A percentile compares a stretch with the other conserved stretches of the same genome.
phyloP scores from a whole-genome alignment of 2,797 vertebrate genomes.

The Paratrypauchen microcephalus region DNA sequence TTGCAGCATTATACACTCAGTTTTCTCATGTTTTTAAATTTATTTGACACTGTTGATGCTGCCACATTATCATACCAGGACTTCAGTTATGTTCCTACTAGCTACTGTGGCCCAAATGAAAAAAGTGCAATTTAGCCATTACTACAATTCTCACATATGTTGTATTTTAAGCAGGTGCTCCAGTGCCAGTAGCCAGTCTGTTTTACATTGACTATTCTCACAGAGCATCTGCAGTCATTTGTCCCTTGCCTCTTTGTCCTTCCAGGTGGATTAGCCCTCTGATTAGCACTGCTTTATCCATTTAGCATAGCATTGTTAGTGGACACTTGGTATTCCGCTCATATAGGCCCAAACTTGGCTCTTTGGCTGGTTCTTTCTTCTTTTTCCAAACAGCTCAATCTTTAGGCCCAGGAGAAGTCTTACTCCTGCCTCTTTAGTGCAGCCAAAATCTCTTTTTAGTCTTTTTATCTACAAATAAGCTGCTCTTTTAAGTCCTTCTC shows the following conservation, averaged over 20 bases:
- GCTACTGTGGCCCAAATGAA: neutral
- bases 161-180: neutral
- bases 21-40: no score
- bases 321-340: conserved; percentile 65
- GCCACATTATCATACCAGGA: neutral
- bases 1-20: no score
- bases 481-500: conserved; percentile 57
- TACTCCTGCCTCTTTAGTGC: conserved; percentile 57
- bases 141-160: neutral
- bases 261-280: conserved; percentile 59
- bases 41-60: no score
- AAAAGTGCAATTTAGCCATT: neutral
- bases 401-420: conserved; percentile 50
- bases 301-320: conserved; percentile 67
- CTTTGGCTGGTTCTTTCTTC: conserved; percentile 35
- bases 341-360: conserved; percentile 42
- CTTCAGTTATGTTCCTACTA: neutral
- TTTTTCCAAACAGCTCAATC: conserved; percentile 50
- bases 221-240: conserved; percentile 61
- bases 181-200: neutral
- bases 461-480: conserved; percentile 63
- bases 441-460: conserved; percentile 55
- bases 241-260: conserved; percentile 60
- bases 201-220: conserved; percentile 25
- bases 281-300: conserved; percentile 69